Evolutionary conservation across 1,140 invertebrate species (phyloP).

Genomic region (Uloborus diversus): DNA sequence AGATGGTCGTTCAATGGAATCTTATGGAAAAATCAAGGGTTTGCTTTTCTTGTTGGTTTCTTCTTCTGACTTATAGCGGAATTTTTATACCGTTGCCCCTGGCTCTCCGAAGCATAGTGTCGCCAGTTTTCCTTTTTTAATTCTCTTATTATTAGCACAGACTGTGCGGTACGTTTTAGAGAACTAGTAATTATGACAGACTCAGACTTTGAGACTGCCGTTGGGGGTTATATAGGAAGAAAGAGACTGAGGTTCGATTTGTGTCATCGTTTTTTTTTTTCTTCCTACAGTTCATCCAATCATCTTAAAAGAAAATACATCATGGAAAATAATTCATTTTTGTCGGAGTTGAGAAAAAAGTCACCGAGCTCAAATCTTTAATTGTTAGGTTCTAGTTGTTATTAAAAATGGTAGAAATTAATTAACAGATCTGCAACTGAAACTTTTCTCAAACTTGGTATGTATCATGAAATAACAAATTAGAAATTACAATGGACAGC

Average conservation of each 20-base stretch:
- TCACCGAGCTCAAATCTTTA: not conserved
- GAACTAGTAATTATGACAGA: not conserved
- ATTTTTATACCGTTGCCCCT: conserved; percentile 17
- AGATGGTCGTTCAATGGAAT: conserved; percentile 30
- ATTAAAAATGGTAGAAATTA: too few species aligned
- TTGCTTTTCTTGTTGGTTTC: not conserved
- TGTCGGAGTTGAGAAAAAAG: not conserved
- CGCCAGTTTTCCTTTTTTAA: not conserved
- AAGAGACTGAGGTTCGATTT: not conserved
- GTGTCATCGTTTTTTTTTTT: not conserved
- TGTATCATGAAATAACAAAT: too few species aligned
- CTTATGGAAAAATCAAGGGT: conserved; percentile 26
- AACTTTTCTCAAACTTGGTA: too few species aligned
- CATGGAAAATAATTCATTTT: not conserved
- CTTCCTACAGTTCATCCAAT: not conserved
- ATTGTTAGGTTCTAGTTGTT: too few species aligned
- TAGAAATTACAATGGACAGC: too few species aligned
- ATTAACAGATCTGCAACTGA: too few species aligned
- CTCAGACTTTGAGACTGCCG: not conserved
- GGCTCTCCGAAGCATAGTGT: not conserved
- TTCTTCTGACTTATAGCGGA: not conserved
- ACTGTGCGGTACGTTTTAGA: not conserved
- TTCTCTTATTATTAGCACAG: not conserved
- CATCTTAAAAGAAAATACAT: not conserved
- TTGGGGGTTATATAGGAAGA: not conserved